Evolutionary conservation across 2,113 vertebrate genomes (phyloP), one percentile per base, ranked within the genome.

Genomic region (Struthio camelus): DNA sequence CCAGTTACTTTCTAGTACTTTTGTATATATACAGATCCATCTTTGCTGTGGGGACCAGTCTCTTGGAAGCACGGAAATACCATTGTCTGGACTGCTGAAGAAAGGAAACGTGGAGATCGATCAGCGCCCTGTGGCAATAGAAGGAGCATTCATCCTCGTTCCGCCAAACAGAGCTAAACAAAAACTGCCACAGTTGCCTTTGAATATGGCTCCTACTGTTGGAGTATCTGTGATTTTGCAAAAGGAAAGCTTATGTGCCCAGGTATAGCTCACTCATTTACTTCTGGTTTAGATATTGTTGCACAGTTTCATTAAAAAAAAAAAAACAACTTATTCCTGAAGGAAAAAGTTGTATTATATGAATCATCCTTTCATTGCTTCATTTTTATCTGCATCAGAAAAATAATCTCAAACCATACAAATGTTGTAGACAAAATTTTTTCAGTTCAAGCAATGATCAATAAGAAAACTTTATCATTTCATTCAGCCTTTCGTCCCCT

Each of bases 1-100:
- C 5, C 32, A 14, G 5, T 72, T 85, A 19, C 89, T 91, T 85
- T 87, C 14, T 89, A 20, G 14, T 3, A 25, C 71, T 83, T 89
- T 18, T 80, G 6, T 50, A 64, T 89, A 51, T 66, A 15, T 30
- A 59, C 97, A 99, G 99, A 98, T 99, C 71, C 99, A 99, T 97
- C 98, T 99, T 53, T 99, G 99, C 97, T 99, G 99, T 97, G 99
- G 99, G 59, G 98, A 98, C 56, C 98, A 98, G 54, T 99, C 99
- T 76, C 98, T 99, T 80, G 99, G 99, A 90, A 98, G 98, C 76
- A 98, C 99, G 23, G 98, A 99, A 84, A 93, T 99, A 58, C 97
- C 98, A 25, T 94, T 99, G 64, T 97, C 98, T 7, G 98, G 98
- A 48, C 96, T 99, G 38, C 82, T 98, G 8, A 98, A 97, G 91